These are phyloP conservation scores for Macrobrachium rosenbergii DNA, from an alignment of 1,140 invertebrate genomes.

Conservation along the genomic window DNA sequence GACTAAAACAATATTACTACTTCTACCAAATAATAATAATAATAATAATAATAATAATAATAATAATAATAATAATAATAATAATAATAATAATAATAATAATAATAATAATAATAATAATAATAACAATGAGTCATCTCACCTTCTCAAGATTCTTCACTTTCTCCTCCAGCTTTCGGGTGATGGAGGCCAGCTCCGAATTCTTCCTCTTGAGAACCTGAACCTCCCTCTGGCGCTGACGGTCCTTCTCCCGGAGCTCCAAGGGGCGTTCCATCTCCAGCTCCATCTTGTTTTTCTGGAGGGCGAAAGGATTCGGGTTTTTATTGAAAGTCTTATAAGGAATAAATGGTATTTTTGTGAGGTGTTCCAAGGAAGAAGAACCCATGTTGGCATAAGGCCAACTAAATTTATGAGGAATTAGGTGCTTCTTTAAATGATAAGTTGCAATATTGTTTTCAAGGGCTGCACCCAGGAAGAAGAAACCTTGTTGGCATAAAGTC, in stretches of 20 bases:
- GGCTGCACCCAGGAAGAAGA: too few species aligned
- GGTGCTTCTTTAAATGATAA: too few species aligned
- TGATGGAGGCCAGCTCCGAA: slow-evolving; percentile 71
- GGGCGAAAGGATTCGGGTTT: neutral
- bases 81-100: slow-evolving; percentile 11
- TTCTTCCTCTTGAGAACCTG: slow-evolving; percentile 71
- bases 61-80: slow-evolving; percentile 11
- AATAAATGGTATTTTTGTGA: too few species aligned
- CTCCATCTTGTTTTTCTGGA: slow-evolving; percentile 70
- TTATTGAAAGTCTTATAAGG: too few species aligned
- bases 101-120: neutral
- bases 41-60: neutral
- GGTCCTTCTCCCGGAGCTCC: slow-evolving; percentile 67
- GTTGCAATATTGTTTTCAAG: too few species aligned
- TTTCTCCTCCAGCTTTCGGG: slow-evolving; percentile 72
- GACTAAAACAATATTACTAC: too few species aligned
- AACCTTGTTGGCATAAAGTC: too few species aligned
- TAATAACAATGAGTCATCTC: slow-evolving; percentile 9
- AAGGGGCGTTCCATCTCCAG: slow-evolving; percentile 69
- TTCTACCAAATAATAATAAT: too few species aligned
- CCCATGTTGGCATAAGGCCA: too few species aligned
- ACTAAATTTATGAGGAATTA: too few species aligned
- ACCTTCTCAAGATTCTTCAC: slow-evolving; percentile 71
- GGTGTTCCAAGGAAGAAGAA: too few species aligned
- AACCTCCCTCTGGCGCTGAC: slow-evolving; percentile 68